Conservation (phyloP, 2,797 vertebrate genomes). For the Rhadinocentrus ornatus region DNA sequence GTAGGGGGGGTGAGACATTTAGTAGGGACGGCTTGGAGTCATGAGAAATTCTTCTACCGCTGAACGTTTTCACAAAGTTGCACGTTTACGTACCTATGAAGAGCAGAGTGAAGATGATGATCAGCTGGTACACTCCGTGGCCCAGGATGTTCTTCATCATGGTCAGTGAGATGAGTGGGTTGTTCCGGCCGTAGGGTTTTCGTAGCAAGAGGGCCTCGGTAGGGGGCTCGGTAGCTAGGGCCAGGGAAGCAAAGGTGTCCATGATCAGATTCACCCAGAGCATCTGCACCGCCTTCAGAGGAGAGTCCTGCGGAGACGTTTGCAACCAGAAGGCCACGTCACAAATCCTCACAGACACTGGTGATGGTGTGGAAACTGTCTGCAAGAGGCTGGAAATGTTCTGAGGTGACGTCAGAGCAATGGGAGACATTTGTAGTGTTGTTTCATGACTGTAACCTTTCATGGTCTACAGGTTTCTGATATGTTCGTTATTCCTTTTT, state of each 20-base stretch:
- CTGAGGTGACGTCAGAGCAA: too few relatives aligned
- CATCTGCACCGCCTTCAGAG: slow-evolving; percentile 94
- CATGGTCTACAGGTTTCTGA: too few relatives aligned
- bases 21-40: too few relatives aligned
- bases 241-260: slow-evolving; percentile 94
- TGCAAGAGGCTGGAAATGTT: not conserved
- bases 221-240: slow-evolving; percentile 92
- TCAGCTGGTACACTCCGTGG: slow-evolving; percentile 91
- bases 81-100: slow-evolving; percentile 81
- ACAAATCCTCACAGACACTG: not conserved
- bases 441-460: too few relatives aligned
- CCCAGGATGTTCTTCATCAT: slow-evolving; percentile 96
- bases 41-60: not conserved
- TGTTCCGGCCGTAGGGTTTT: slow-evolving; percentile 92
- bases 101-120: slow-evolving; percentile 92
- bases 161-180: slow-evolving; percentile 92
- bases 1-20: too few relatives aligned
- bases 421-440: not conserved
- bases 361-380: not conserved
- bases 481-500: too few relatives aligned
- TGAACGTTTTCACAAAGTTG: not conserved
- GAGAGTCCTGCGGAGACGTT: slow-evolving; percentile 68
- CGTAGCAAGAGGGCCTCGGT: slow-evolving; percentile 90
- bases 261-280: slow-evolving; percentile 96
- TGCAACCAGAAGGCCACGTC: slow-evolving; percentile 5